phyloP scores from a whole-genome alignment of 2,797 vertebrate species.

The Gambelia wislizenii region DNA sequence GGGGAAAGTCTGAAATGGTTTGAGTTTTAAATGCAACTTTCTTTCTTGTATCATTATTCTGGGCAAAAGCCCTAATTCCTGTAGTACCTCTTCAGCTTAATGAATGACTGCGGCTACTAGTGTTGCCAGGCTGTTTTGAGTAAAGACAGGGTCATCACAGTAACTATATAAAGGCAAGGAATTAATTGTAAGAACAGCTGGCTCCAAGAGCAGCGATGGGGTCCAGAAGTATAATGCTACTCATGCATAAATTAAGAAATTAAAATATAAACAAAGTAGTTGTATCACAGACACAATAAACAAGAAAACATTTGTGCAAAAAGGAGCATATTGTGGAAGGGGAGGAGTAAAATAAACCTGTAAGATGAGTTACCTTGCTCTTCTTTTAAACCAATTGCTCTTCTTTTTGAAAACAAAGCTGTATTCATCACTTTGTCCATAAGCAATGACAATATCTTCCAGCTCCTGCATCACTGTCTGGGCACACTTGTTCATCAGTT shows the following conservation, averaged over 20 bases:
- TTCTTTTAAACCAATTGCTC: slow-evolving; percentile 94
- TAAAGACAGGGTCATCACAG: no score
- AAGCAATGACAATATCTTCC: slow-evolving; percentile 90
- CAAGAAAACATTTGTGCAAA: not conserved
- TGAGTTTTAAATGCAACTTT: no score
- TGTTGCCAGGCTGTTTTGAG: no score
- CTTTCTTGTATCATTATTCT: no score
- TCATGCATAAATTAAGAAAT: no score
- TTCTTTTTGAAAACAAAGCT: slow-evolving; percentile 96
- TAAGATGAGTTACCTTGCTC: slow-evolving; percentile 88
- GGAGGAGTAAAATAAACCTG: not conserved
- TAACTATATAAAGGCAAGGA: not conserved
- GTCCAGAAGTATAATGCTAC: not conserved
- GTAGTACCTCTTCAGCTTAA: no score
- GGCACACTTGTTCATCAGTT: slow-evolving; percentile 92
- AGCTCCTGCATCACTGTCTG: slow-evolving; percentile 92
- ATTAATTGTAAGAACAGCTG: not conserved
- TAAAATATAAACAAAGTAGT: not conserved
- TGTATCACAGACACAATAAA: not conserved
- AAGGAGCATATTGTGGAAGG: not conserved
- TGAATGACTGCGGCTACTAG: no score
- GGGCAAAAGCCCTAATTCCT: no score
- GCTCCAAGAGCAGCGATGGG: not conserved
- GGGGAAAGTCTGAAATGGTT: no score
- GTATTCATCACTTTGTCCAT: slow-evolving; percentile 98